Conservation (phyloP, 30 jellyfish, hydroid and myxozoan species). For the Turritopsis dohrnii region DNA sequence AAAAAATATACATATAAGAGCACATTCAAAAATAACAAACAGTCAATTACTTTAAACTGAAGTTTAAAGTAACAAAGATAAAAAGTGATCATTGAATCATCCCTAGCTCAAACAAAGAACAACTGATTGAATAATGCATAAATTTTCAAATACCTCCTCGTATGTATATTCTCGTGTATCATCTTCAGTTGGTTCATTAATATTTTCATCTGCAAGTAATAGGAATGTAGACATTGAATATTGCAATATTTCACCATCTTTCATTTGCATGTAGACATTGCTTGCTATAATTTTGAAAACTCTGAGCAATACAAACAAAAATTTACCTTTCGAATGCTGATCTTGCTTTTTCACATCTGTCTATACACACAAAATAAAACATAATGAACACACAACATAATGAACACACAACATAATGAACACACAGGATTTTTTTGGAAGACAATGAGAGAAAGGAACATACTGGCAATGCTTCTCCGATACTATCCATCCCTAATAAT, state of each 20-base stretch:
- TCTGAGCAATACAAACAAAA: neutral
- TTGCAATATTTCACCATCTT: neutral
- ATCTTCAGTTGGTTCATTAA: conserved; percentile 34
- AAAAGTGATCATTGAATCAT: neutral
- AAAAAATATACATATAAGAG: too few species aligned
- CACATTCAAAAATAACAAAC: too few species aligned
- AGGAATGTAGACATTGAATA: neutral
- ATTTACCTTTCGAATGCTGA: neutral
- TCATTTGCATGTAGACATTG: neutral
- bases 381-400: too few species aligned
- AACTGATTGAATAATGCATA: too few species aligned
- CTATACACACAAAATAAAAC: too few species aligned
- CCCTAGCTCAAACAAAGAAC: neutral
- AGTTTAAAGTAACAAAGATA: neutral
- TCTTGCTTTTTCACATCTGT: neutral
- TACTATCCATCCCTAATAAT: conserved; percentile 46
- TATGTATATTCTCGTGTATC: conserved; percentile 85
- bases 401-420: too few species aligned
- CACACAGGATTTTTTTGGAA: neutral
- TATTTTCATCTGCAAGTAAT: conserved; percentile 33
- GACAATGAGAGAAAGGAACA: neutral
- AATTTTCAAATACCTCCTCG: conserved; percentile 65
- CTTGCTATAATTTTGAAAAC: too few species aligned
- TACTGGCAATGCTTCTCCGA: conserved; percentile 60
- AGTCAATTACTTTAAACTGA: too few species aligned